These are phyloP conservation scores for Ibidorhyncha struthersii DNA, from an alignment of 2,113 vertebrate species.

Conservation along the genomic window DNA sequence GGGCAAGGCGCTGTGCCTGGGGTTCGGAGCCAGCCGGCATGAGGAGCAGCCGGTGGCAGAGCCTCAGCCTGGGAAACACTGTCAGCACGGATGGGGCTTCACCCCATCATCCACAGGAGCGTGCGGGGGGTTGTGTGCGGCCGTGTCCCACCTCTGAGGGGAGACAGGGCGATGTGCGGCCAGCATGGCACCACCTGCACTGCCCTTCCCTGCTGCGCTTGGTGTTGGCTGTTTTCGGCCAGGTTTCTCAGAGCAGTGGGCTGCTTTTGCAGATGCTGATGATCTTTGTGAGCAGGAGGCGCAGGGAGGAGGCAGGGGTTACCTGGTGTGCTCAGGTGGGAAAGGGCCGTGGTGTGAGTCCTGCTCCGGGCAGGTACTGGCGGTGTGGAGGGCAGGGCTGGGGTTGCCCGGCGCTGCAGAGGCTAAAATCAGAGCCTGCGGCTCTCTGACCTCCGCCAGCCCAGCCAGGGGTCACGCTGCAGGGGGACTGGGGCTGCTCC, in stretches of 20 bases:
- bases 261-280: not conserved
- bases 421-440: not conserved
- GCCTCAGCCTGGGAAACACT: not conserved
- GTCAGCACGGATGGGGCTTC: not conserved
- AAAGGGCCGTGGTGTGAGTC: not conserved
- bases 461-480: not conserved
- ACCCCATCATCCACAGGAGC: not conserved
- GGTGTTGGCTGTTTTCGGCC: not conserved
- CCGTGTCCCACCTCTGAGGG: not conserved
- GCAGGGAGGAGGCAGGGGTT: not conserved
- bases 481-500: not conserved
- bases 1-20: fast-evolving
- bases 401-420: not conserved
- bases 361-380: not conserved
- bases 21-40: fast-evolving
- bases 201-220: not conserved
- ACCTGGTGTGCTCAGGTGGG: fast-evolving
- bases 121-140: fast-evolving
- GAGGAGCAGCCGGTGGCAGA: not conserved
- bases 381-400: not conserved
- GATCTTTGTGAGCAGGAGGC: not conserved
- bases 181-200: not conserved
- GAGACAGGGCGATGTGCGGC: fast-evolving
- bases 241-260: not conserved
- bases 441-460: not conserved